Evolutionary conservation across 2,888 invertebrate species (phyloP).

Genomic region (Drosophila setosimentum): DNA sequence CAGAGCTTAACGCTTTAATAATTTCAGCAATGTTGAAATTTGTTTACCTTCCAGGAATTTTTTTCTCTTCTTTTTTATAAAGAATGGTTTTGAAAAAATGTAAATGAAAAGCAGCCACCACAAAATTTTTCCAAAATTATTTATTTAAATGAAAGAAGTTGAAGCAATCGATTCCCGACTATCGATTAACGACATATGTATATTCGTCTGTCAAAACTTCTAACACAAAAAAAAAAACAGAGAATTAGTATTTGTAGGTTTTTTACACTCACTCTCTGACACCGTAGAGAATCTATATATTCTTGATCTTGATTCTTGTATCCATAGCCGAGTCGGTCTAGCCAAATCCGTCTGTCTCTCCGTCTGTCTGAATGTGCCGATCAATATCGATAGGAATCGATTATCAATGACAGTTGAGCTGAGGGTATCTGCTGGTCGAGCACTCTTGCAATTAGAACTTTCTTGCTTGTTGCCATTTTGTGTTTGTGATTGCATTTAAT

Average conservation of each 20-base stretch:
- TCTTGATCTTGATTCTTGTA: neutral
- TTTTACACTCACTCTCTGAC: neutral
- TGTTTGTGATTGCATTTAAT: conserved; percentile 64
- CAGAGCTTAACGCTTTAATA: neutral
- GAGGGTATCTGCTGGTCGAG: neutral
- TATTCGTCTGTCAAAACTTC: neutral
- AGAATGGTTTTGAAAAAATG: neutral
- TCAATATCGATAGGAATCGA: neutral
- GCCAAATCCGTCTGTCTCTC: neutral
- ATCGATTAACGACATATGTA: neutral
- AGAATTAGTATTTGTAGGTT: too few relatives aligned
- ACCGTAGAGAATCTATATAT: neutral
- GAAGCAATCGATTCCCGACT: neutral
- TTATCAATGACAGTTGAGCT: neutral
- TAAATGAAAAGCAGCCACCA: neutral
- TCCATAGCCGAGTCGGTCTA: neutral
- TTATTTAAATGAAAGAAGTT: neutral
- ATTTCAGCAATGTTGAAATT: neutral
- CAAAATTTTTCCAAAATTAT: neutral
- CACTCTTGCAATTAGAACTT: neutral
- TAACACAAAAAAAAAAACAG: neutral
- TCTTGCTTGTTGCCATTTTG: neutral
- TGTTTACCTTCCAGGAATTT: neutral
- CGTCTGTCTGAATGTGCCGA: neutral
- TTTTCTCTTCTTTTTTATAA: neutral